Evolutionary conservation across 2,113 vertebrate genomes (phyloP).

Genomic region (Lanius ludovicianus): DNA sequence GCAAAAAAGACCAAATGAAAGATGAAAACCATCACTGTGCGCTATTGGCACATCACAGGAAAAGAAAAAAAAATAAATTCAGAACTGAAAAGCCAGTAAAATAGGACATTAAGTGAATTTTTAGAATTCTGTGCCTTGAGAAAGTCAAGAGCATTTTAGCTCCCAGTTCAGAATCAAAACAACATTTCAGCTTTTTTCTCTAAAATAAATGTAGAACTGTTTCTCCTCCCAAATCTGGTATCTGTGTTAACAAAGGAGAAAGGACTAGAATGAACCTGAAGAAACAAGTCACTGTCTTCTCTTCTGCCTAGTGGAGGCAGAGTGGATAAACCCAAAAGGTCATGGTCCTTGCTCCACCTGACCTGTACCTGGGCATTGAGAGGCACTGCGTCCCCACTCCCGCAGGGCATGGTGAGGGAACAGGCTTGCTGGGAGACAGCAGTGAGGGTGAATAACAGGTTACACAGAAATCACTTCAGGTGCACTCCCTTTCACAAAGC

Average conservation of each 20-base stretch:
- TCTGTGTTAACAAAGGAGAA: neutral
- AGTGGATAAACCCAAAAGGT: neutral
- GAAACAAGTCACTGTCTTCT: neutral
- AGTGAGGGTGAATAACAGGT: neutral
- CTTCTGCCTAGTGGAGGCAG: neutral
- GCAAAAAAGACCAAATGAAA: constrained; percentile 28
- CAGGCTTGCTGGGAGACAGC: neutral
- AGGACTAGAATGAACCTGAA: neutral
- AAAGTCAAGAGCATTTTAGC: constrained; percentile 30
- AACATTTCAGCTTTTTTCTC: neutral
- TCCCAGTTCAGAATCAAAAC: constrained; percentile 2
- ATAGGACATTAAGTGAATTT: neutral
- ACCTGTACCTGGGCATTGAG: neutral
- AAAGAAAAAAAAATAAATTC: constrained; percentile 14
- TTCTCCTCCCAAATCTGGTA: neutral
- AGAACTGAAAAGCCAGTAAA: constrained; percentile 31
- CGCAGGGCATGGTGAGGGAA: neutral
- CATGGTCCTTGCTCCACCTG: neutral
- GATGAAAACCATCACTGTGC: neutral
- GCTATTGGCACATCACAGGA: neutral
- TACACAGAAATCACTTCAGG: neutral
- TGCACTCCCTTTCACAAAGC: neutral
- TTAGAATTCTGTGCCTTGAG: constrained; percentile 29
- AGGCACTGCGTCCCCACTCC: neutral
- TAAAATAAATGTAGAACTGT: neutral